Conservation (phyloP, 2,888 invertebrate genomes). For the Cerastis leucographa region DNA sequence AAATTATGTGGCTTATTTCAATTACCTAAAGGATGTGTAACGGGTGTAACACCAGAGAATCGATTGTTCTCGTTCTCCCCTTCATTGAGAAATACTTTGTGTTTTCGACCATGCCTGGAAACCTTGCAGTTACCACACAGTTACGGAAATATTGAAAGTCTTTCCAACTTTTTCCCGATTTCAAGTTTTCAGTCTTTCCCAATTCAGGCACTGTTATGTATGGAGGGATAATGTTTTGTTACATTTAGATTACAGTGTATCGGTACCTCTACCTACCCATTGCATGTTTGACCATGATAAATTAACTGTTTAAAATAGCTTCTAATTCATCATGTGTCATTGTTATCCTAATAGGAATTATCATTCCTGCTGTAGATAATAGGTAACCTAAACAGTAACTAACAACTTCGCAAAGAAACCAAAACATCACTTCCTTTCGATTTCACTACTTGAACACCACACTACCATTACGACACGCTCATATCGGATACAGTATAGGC, state of each 20-base stretch:
- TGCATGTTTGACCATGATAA: neutral
- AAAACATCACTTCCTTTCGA: neutral
- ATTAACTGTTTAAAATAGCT: neutral
- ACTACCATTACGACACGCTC: conserved; percentile 40
- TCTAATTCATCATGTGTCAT: neutral
- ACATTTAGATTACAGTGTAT: neutral
- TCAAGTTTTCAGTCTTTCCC: too few species aligned
- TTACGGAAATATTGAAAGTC: neutral
- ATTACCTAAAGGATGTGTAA: conserved; percentile 34
- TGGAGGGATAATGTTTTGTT: too few species aligned
- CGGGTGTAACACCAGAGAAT: neutral
- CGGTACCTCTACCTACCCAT: neutral
- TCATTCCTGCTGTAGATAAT: neutral
- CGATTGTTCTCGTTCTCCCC: neutral
- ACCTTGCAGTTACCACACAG: neutral
- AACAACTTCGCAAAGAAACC: neutral
- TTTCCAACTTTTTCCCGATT: too few species aligned
- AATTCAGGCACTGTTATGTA: too few species aligned
- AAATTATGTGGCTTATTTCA: conserved; percentile 72
- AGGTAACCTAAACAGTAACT: neutral
- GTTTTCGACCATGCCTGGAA: neutral
- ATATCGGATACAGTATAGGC: conserved; percentile 32
- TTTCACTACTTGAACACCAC: neutral
- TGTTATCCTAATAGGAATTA: neutral
- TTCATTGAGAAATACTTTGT: neutral